phyloP scores from a whole-genome alignment of 2,888 invertebrate genomes.

The Erebia ligea region DNA sequence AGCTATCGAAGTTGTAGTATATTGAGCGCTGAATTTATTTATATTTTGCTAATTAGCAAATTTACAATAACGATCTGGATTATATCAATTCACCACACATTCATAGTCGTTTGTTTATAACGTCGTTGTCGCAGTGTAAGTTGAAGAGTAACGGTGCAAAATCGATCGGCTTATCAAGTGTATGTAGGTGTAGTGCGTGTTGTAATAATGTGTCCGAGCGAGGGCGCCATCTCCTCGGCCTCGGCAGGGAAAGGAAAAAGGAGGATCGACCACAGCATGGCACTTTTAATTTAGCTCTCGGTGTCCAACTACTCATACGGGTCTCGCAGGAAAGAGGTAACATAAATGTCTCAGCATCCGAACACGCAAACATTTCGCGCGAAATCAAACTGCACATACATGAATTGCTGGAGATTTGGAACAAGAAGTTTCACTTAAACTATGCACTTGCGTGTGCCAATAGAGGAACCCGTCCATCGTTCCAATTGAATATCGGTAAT shows the following conservation, averaged over 20 bases:
- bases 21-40: slow-evolving; percentile 63
- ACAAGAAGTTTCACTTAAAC: slow-evolving; percentile 83
- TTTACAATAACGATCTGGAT: slow-evolving; percentile 32
- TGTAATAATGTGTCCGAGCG: slow-evolving; percentile 38
- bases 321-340: slow-evolving; percentile 65
- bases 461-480: slow-evolving; percentile 77
- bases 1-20: slow-evolving; percentile 70
- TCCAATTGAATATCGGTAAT: slow-evolving; percentile 72
- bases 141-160: slow-evolving; percentile 85
- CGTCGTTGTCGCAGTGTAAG: slow-evolving; percentile 55
- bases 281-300: slow-evolving; percentile 76
- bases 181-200: slow-evolving; percentile 60
- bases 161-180: slow-evolving; percentile 76
- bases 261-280: slow-evolving; percentile 81
- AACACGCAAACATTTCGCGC: slow-evolving; percentile 80
- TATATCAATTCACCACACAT: slow-evolving; percentile 43
- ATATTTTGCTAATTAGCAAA: slow-evolving; percentile 31
- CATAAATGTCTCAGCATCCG: slow-evolving; percentile 68
- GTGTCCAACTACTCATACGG: slow-evolving; percentile 64
- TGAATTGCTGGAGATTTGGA: slow-evolving; percentile 83
- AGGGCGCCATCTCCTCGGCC: slow-evolving; percentile 36
- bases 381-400: slow-evolving; percentile 76
- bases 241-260: slow-evolving; percentile 63
- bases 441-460: slow-evolving; percentile 83
- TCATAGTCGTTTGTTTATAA: slow-evolving; percentile 45